A percentile compares a stretch with the other conserved stretches of the same genome.
These are phyloP conservation scores for Rynchops niger DNA, from an alignment of 2,113 vertebrate genomes.

Conservation along the genomic window DNA sequence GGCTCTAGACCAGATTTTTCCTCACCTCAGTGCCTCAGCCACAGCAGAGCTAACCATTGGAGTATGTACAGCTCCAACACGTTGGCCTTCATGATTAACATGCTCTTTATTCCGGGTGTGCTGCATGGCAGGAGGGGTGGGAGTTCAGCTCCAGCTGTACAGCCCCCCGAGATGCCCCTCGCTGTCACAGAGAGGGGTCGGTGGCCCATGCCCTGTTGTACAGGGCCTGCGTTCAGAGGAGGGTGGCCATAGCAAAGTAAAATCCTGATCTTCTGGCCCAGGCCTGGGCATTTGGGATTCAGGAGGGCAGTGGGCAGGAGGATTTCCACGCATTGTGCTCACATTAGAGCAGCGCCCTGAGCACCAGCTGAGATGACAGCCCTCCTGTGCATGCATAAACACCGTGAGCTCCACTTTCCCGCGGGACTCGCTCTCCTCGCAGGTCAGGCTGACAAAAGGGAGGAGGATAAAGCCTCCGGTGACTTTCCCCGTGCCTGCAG, in stretches of 20 bases:
- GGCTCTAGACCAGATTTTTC: constrained; percentile 14
- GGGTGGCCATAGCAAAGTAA: background rate
- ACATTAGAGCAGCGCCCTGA: fast-evolving
- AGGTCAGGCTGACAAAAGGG: background rate
- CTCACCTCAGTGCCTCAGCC: constrained; percentile 6
- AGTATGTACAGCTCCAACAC: background rate
- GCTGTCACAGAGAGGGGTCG: fast-evolving
- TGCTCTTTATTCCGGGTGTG: fast-evolving
- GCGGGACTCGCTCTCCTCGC: fast-evolving
- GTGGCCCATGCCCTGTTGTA: fast-evolving
- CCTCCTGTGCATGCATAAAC: fast-evolving
- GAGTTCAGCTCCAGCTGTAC: background rate
- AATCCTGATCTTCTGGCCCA: background rate
- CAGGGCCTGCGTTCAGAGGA: fast-evolving
- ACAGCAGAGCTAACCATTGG: background rate
- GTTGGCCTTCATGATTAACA: fast-evolving
- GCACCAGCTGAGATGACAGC: background rate
- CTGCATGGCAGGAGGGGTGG: background rate
- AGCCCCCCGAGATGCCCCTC: background rate
- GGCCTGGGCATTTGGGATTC: background rate
- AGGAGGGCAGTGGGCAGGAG: fast-evolving
- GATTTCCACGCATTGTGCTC: fast-evolving
- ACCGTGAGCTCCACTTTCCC: background rate
- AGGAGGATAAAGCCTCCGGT: background rate
- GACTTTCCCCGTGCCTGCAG: background rate